Percentiles rank a stretch among this genome's conserved stretches.
Evolutionary conservation across 1,140 invertebrate genomes (phyloP).

Genomic region (Drosophila pectinifera): DNA sequence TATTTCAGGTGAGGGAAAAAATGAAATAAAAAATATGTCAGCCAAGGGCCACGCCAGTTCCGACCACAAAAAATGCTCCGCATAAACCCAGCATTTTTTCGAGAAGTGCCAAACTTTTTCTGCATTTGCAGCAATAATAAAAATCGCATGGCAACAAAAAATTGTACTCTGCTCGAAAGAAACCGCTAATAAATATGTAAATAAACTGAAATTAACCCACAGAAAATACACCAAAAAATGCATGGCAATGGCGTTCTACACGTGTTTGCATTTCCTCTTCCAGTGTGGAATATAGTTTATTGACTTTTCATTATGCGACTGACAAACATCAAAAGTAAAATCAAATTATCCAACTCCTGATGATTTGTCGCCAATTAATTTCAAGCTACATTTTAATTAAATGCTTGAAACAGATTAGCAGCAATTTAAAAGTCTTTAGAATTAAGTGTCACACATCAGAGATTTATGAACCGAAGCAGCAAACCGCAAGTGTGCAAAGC

Average conservation of each 20-base stretch:
- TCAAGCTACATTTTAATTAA: conserved; percentile 26
- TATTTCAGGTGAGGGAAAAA: conserved; percentile 37
- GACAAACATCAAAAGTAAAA: conserved; percentile 15
- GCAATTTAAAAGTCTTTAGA: conserved; percentile 14
- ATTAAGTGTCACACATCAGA: conserved; percentile 22
- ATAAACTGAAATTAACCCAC: conserved; percentile 9
- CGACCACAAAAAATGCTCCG: background rate
- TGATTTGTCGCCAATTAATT: conserved; percentile 41
- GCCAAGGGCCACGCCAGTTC: background rate
- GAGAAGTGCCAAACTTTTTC: conserved; percentile 53
- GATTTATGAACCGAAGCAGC: conserved; percentile 24
- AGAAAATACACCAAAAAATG: conserved; percentile 1
- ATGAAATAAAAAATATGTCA: conserved; percentile 10
- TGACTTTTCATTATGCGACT: conserved; percentile 52
- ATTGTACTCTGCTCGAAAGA: conserved; percentile 5
- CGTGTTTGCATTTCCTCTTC: conserved; percentile 27
- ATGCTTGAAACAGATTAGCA: background rate
- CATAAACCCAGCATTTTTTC: conserved; percentile 34
- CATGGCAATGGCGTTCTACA: conserved; percentile 21
- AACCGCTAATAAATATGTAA: conserved; percentile 30
- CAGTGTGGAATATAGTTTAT: conserved; percentile 51
- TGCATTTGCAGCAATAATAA: conserved; percentile 66
- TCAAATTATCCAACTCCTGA: conserved; percentile 47
- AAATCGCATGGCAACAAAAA: conserved; percentile 15
- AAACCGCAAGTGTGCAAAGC: conserved; percentile 22